phyloP scores from a whole-genome alignment of 2,113 vertebrate species.

The Pelmatolapia mariae region DNA sequence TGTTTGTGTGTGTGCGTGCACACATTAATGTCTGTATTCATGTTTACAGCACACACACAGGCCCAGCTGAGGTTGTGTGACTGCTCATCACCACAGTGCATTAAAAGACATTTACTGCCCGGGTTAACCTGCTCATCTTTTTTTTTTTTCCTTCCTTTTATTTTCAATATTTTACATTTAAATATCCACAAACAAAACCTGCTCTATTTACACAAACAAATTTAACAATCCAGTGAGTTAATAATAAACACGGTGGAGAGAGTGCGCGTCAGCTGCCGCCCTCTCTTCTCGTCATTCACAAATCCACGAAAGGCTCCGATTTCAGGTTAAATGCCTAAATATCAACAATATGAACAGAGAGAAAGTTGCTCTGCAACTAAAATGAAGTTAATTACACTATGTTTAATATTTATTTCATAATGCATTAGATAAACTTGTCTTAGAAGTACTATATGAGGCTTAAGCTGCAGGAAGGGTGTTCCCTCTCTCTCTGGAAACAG shows the following conservation, averaged over 20 bases:
- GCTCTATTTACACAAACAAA: conserved; percentile 71
- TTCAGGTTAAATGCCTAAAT: conserved; percentile 73
- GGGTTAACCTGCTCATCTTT: neutral
- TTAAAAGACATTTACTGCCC: conserved; percentile 43
- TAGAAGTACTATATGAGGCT: neutral
- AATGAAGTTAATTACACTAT: conserved; percentile 73
- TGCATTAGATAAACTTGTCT: neutral
- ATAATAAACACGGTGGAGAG: conserved; percentile 59
- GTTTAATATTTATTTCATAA: conserved; percentile 62
- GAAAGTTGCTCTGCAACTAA: conserved; percentile 89
- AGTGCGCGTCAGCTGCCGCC: conserved; percentile 33
- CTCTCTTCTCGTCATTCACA: conserved; percentile 74
- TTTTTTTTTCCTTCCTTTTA: neutral
- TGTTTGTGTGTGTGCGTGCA: neutral
- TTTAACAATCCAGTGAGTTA: conserved; percentile 81
- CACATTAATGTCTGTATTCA: neutral
- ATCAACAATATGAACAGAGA: conserved; percentile 69
- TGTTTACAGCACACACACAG: conserved; percentile 9
- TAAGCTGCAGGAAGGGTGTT: neutral
- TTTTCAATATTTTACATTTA: conserved; percentile 59
- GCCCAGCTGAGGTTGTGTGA: conserved; percentile 29
- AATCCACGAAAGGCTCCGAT: conserved; percentile 67
- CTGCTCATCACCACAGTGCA: conserved; percentile 39
- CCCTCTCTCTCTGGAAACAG: neutral
- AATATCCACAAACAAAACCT: conserved; percentile 67